phyloP scores from a whole-genome alignment of 2,113 vertebrate species.

The Bettongia penicillata region DNA sequence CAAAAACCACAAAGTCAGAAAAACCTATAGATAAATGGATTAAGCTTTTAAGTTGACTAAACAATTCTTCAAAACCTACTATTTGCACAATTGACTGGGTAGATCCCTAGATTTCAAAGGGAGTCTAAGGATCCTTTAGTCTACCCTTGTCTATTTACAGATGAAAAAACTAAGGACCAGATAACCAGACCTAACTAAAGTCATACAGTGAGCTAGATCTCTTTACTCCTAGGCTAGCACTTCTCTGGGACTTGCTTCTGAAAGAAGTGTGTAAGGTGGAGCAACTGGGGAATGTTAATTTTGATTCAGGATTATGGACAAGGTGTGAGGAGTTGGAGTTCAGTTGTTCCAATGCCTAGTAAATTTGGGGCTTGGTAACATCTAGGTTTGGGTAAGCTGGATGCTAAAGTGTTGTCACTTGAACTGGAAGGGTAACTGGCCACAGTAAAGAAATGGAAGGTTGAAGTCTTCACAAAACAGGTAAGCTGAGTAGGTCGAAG shows the following conservation, averaged over 20 bases:
- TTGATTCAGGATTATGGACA: neutral
- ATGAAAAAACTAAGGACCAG: neutral
- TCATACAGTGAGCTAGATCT: neutral
- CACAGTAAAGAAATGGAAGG: neutral
- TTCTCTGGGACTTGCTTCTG: neutral
- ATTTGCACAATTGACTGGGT: neutral
- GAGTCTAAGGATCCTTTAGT: neutral
- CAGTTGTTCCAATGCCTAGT: neutral
- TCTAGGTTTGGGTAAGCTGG: neutral
- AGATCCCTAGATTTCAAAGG: neutral
- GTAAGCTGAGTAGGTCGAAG: neutral
- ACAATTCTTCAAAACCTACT: neutral
- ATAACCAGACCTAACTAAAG: neutral
- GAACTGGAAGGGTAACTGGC: neutral
- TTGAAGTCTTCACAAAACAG: neutral
- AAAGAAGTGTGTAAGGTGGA: neutral
- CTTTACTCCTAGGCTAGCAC: neutral
- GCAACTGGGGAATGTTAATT: neutral
- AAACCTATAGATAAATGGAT: neutral
- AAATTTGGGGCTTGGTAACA: neutral
- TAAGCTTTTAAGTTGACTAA: neutral
- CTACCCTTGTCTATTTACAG: neutral
- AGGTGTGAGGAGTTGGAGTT: neutral
- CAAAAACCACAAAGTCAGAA: neutral
- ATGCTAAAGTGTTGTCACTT: neutral